Evolutionary conservation across 2,797 vertebrate species (phyloP), one percentile per base, ranked within the genome.

Genomic region (Eulemur albifrons): DNA sequence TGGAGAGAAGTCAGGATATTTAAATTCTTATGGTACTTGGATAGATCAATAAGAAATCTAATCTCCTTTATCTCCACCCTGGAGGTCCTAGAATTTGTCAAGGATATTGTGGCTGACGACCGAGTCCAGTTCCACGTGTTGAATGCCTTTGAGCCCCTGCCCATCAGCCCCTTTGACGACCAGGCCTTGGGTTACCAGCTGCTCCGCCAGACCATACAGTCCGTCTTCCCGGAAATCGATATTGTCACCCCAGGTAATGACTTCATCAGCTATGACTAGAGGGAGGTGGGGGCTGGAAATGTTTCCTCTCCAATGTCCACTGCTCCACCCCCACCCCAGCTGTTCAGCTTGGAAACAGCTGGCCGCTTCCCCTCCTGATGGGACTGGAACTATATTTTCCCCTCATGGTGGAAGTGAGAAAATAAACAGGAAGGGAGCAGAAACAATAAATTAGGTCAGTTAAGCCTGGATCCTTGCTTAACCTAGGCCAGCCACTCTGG

Each of bases 241-340:
- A 98, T 98, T 15, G 98, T 99, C 25, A 99, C 98, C 83, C 99
- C 99, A 99, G 99, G 99, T 99, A 98, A 97, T 97, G 93, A 96
- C 94, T 96, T 97, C 97, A 97, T 96, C 87, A 83, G 18, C 94
- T 93, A 67, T 70, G 91, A 72, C 63, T 65, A 20, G 65, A 23
- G 90, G 61, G 79, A 17, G 86, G 82, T 3, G 9, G 63, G 72
- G 79, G 20, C 91, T 97, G 48, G 92, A 96, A 82, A 89, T 92
- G 59, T 97, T 98, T 98, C 98, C 97, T 98, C 70, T 94, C 85
- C 65, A 88, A 50, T 94, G 95, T 96, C 97, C 57, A 69, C 92
- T 97, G 45, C 86, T 97, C 96, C 48, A 83, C 95, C 88, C 79
- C 93, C 93, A 89, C 82, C 95, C 97, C 98, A 98, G 98, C 98